Evolutionary conservation across 2,797 vertebrate genomes (phyloP).

Genomic region (Astyanax mexicanus): DNA sequence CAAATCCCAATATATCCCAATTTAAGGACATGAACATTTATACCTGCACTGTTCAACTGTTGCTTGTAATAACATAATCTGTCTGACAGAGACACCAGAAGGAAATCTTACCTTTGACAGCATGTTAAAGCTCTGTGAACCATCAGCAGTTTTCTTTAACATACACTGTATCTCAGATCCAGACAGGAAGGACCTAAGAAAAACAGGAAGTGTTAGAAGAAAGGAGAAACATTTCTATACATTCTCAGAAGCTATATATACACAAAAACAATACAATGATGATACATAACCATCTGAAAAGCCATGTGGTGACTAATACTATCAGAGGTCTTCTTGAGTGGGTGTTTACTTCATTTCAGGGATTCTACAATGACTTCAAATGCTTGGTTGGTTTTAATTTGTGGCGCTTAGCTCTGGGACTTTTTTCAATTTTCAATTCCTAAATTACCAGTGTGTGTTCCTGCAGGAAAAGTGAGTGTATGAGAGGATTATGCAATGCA

Average conservation of each 20-base stretch:
- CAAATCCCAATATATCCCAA: no score
- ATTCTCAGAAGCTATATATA: conserved; percentile 20
- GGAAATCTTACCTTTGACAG: no score
- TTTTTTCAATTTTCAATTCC: conserved; percentile 3
- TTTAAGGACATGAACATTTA: no score
- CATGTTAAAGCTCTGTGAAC: conserved; percentile 6
- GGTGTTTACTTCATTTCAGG: conserved; percentile 20
- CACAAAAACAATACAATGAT: background rate
- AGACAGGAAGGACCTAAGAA: conserved; percentile 33
- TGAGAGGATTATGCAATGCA: conserved; percentile 3
- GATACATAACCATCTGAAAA: conserved; percentile 41
- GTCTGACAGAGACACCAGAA: no score
- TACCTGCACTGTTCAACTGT: no score
- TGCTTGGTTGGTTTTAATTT: conserved; percentile 3
- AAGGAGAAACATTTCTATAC: no score
- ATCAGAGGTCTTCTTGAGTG: background rate
- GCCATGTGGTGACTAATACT: conserved; percentile 27
- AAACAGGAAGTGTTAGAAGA: conserved; percentile 50
- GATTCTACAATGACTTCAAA: conserved; percentile 21
- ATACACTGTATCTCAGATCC: conserved; percentile 8
- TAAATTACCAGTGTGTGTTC: background rate
- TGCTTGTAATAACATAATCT: no score
- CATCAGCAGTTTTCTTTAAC: conserved; percentile 6
- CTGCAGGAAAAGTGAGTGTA: background rate
- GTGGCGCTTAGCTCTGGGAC: background rate